These are phyloP conservation scores for Rhinoderma darwinii DNA, from an alignment of 2,113 vertebrate species.

Conservation along the genomic window DNA sequence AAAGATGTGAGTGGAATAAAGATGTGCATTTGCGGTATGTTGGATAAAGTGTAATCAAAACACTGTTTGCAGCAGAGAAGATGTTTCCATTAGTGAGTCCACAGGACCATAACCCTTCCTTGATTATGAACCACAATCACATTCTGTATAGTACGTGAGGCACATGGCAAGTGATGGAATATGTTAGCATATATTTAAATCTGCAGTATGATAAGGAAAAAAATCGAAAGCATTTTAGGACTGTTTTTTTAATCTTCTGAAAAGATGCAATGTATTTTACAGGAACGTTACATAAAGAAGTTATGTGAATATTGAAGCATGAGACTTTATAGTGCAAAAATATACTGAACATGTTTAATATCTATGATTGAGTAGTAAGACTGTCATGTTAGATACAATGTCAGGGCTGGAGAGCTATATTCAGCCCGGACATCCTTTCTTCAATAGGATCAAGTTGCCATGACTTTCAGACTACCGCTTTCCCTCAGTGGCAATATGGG, in stretches of 20 bases:
- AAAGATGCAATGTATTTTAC: not conserved
- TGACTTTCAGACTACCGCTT: not conserved
- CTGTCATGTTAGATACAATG: too few relatives aligned
- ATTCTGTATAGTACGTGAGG: constrained; percentile 32
- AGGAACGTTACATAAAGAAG: not conserved
- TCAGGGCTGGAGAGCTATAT: not conserved
- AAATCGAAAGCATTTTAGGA: not conserved
- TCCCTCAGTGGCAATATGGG: too few relatives aligned
- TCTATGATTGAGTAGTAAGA: too few relatives aligned
- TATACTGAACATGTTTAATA: not conserved
- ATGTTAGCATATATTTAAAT: constrained; percentile 34
- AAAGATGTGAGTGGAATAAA: constrained; percentile 42
- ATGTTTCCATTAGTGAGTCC: constrained; percentile 51
- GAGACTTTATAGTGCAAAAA: not conserved
- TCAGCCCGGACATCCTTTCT: not conserved
- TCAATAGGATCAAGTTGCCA: not conserved
- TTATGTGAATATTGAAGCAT: not conserved
- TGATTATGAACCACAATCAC: constrained; percentile 56
- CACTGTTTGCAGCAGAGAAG: constrained; percentile 46
- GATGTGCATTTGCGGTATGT: constrained; percentile 41
- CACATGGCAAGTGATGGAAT: constrained; percentile 31
- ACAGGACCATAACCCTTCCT: constrained; percentile 50
- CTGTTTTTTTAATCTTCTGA: not conserved
- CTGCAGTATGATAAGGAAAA: constrained; percentile 11
- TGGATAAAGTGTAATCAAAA: constrained; percentile 53